Conservation (phyloP, 1,140 invertebrate genomes). For the Papilio machaon region DNA sequence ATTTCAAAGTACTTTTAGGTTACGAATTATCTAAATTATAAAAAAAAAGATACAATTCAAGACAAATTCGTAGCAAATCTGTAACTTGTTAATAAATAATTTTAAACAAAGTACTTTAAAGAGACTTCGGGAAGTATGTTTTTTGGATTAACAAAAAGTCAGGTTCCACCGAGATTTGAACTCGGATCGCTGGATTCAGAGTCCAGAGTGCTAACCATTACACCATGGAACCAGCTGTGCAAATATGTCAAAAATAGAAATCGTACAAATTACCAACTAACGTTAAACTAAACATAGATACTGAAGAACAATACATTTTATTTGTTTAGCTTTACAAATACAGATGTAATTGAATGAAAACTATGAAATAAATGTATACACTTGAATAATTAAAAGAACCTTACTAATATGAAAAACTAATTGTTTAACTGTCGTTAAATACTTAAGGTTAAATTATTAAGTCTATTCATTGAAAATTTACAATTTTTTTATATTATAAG, state of each 20-base stretch:
- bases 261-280: background rate
- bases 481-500: no score
- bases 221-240: constrained; percentile 74
- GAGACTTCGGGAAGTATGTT: background rate
- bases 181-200: constrained; percentile 82
- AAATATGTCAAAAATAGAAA: background rate
- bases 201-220: constrained; percentile 82
- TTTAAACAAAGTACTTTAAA: background rate
- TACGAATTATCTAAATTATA: no score
- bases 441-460: no score
- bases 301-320: background rate
- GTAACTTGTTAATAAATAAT: background rate
- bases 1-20: no score
- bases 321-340: background rate
- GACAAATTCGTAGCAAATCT: no score
- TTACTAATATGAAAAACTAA: background rate
- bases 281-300: background rate
- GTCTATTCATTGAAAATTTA: no score
- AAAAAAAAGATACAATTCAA: no score
- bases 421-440: no score
- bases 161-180: constrained; percentile 82
- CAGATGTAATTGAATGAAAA: background rate
- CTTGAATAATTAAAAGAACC: background rate
- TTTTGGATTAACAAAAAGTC: constrained; percentile 49
- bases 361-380: background rate